Base-by-base conservation (phyloP, 2,888 invertebrate species). In the Acanthosoma haemorrhoidale region DNA sequence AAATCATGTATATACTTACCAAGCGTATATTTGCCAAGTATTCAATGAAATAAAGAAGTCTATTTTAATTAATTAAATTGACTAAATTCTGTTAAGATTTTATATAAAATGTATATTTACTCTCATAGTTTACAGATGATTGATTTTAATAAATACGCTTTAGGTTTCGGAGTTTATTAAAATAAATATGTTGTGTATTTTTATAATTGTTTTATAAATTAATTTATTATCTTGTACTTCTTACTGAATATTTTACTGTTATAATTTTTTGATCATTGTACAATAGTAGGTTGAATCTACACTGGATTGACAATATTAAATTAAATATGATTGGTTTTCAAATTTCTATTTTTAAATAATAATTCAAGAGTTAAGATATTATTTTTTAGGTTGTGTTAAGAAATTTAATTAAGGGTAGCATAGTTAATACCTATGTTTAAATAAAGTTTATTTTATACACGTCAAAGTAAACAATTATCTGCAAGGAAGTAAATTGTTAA, bases 381-480 rank as follows among this genome's bases (percentile, higher is more conserved):
- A 61, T 61, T 64, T 64, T 64, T 21, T 64, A 64, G 64, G 64
- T 64, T 64, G 64, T 64, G 64, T 64, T 64, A 61, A 36, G 21
- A 61, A 32, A 61, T 32, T 61, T 31, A 61, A 61, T 13, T 36
- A 36, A 64, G 64, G 64, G 41, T 64, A 64, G 64, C 16, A 25
- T 38, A 63, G 41, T n/a, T 29, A 51, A 51, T 51, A 51, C 41
- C 64, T 64, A 64, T 64, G 41, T n/a, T 64, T 38, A 64, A 41
- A 41, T 64, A 18, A 39, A 64, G 64, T 64, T 64, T 64, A 64
- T 64, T 64, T 64, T 64, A 64, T 61, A 64, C 64, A 64, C 29
- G 64, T 64, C 64, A 31, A 41, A 41, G 64, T 64, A 64, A 64
- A 64, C 64, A 64, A 29, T 64, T 64, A 16, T 64, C 39, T 36